Conservation (phyloP, 2,113 vertebrate genomes). For the Chaetops frenatus region DNA sequence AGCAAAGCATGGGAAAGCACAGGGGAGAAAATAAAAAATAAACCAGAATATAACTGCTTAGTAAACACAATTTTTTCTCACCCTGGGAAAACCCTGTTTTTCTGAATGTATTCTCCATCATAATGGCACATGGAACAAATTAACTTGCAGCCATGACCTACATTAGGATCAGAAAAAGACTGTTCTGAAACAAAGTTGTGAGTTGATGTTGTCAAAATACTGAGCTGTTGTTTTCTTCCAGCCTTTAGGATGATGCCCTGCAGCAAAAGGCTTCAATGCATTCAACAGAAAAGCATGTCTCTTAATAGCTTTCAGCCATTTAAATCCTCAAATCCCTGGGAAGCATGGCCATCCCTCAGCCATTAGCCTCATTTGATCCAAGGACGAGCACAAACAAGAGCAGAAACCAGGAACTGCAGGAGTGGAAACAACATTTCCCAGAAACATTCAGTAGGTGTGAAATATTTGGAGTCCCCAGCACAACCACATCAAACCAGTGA, state of each 20-base stretch:
- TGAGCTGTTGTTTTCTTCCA: conserved; percentile 7
- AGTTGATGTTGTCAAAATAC: conserved; percentile 31
- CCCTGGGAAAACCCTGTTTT: conserved; percentile 5
- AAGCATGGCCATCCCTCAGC: neutral
- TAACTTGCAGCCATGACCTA: conserved; percentile 43
- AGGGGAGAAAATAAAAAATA: neutral
- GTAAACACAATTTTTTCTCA: conserved; percentile 13
- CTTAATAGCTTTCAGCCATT: neutral
- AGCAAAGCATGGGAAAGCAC: neutral
- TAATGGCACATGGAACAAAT: conserved; percentile 51
- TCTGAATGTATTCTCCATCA: neutral
- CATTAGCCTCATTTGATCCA: conserved; percentile 29
- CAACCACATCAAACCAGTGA: conserved; percentile 9
- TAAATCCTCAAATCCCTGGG: conserved; percentile 5
- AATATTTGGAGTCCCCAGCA: neutral
- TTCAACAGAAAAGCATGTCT: neutral
- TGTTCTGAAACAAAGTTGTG: conserved; percentile 16
- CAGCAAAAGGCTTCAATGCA: neutral
- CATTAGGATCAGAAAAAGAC: conserved; percentile 20
- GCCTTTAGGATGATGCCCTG: conserved; percentile 21
- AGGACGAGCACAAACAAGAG: conserved; percentile 36
- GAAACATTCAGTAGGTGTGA: conserved; percentile 26
- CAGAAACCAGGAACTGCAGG: neutral
- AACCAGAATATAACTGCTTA: neutral
- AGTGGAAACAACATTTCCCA: conserved; percentile 32